Base-by-base conservation (phyloP, 1,140 invertebrate species). In the Ceratina japonica region DNA sequence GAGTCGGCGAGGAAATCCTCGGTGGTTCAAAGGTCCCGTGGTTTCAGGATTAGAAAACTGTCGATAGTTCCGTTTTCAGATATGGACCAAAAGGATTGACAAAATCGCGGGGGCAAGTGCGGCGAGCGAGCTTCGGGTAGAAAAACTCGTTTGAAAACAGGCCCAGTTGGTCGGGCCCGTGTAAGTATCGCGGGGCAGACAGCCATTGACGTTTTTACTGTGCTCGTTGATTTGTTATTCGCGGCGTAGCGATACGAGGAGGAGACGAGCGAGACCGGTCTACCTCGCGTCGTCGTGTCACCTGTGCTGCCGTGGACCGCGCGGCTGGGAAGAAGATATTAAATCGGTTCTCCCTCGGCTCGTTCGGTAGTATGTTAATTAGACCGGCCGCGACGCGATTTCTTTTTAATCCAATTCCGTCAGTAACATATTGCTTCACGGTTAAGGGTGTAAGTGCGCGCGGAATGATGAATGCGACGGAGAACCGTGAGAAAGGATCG, bases 61-160 rank as follows among this genome's bases (percentile, higher is more conserved):
- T 10, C 5, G 5, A 44, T 3, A 44, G 37, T 44, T 44, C 10
- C 37, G 37, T 44, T 2, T 44, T 10, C 27, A 31, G 27, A 31
- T 1, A 4, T 31, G 37, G 37, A 10, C 10, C 37, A 10, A 44
- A 10, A 44, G 37, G 37, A 44, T 44, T 44, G 37, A 44, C 37
- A 44, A 44, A 44, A 44, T 44, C 37, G 37, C 5, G 37, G 37
- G 1, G 37, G 37, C 37, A 44, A 44, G 37, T 44, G 37, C 37
- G 10, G 3, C 37, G 37, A 44, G 10, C 37, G 37, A 44, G 37
- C 37, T 44, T 44, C 37, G 37, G 37, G 37, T 44, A 44, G 37
- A 84, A 84, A 80, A 80, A 80, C 51, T 68, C 52, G 73, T 84
- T 73, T 56, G 64, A 73, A 73, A 80, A 80, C 78, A 75, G 44